Percentiles rank a stretch among this genome's conserved stretches.
These are phyloP conservation scores for Cremastinae sp. DNA, from an alignment of 2,888 invertebrate species.

Conservation along the genomic window DNA sequence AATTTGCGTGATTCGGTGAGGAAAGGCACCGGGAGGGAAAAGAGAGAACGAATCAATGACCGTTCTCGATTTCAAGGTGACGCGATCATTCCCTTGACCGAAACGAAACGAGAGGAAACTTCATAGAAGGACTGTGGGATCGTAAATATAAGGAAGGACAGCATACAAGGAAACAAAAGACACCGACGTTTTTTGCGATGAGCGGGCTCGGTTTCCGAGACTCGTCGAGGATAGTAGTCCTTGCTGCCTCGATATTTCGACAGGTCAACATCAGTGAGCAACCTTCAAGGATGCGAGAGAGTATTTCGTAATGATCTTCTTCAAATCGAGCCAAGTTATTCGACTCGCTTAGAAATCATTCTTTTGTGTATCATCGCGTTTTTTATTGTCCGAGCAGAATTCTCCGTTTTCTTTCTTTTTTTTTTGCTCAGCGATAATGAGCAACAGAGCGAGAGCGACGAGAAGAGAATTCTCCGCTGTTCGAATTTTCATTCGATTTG, in stretches of 20 bases:
- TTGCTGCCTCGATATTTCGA: slow-evolving; percentile 29
- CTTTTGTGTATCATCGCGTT: too few species aligned
- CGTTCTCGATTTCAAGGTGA: slow-evolving; percentile 46
- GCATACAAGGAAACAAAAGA: slow-evolving; percentile 57
- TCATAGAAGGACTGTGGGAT: slow-evolving; percentile 58
- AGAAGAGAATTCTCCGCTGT: background rate
- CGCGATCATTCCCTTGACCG: slow-evolving; percentile 57
- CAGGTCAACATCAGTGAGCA: slow-evolving; percentile 14
- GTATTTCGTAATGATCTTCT: slow-evolving; percentile 40
- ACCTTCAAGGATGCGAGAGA: slow-evolving; percentile 52
- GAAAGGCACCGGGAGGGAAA: background rate
- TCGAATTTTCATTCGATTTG: background rate
- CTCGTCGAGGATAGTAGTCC: slow-evolving; percentile 30
- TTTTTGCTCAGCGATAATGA: too few species aligned
- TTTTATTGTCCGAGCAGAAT: background rate
- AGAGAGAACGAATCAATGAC: slow-evolving; percentile 44
- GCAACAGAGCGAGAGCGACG: background rate
- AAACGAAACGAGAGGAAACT: slow-evolving; percentile 60
- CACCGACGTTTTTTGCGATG: slow-evolving; percentile 57
- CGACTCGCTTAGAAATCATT: too few species aligned
- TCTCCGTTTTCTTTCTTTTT: background rate
- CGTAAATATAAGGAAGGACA: slow-evolving; percentile 58
- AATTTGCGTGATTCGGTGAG: slow-evolving; percentile 32
- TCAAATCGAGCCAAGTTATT: slow-evolving; percentile 14
- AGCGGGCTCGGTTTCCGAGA: slow-evolving; percentile 19